Evolutionary conservation across 1,140 invertebrate species (phyloP).

Genomic region (Marisa cornuarietis): DNA sequence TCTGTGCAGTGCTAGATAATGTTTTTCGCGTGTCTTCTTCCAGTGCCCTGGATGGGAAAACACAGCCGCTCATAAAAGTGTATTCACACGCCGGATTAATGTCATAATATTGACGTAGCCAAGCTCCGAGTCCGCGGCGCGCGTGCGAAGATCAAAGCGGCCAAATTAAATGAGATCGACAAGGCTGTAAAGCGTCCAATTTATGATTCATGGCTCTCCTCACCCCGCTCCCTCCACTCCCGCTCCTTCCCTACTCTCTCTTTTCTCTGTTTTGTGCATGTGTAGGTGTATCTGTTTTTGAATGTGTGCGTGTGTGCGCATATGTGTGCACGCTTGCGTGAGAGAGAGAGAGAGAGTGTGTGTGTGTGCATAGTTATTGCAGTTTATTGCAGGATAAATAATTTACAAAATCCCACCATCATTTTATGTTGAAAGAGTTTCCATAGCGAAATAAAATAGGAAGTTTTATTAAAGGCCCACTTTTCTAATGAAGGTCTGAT

Average conservation of each 20-base stretch:
- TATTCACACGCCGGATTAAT: conserved; percentile 10
- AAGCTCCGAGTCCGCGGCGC: background rate
- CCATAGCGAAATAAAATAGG: background rate
- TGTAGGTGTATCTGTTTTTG: background rate
- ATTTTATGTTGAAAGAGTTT: background rate
- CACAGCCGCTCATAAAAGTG: conserved; percentile 8
- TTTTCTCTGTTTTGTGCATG: background rate
- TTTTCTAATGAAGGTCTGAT: background rate
- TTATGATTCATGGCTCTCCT: conserved; percentile 6
- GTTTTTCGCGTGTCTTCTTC: background rate
- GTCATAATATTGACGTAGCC: conserved; percentile 4
- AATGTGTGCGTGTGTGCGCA: background rate
- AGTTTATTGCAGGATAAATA: background rate
- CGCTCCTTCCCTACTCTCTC: background rate
- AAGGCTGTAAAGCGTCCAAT: background rate
- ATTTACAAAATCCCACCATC: background rate
- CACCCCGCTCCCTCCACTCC: background rate
- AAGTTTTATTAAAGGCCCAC: background rate
- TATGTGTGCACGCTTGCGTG: background rate
- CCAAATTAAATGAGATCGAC: background rate
- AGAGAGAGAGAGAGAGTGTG: conserved; percentile 12
- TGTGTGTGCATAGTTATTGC: no score
- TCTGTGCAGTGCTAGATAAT: background rate
- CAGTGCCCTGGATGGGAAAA: background rate
- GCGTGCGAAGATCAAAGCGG: conserved; percentile 3